A percentile compares a stretch with the other conserved stretches of the same genome.
Evolutionary conservation across 2,888 invertebrate genomes (phyloP).

Genomic region (Macaria notata): DNA sequence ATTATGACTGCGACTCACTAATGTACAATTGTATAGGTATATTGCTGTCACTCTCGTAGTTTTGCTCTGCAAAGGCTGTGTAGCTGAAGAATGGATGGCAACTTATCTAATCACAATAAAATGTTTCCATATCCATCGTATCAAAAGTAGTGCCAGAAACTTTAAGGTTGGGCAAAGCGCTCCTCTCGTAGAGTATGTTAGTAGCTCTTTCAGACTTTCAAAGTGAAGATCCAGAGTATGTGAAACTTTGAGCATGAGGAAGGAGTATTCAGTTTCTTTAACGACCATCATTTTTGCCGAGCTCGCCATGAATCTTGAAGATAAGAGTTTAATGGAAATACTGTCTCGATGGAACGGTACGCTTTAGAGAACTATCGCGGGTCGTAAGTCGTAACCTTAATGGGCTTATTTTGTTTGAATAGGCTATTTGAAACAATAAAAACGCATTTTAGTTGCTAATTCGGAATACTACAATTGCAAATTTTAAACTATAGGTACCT

Average conservation of each 20-base stretch:
- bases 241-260: conserved; percentile 60
- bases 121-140: no score
- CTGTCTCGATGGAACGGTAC: conserved; percentile 60
- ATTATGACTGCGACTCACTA: no score
- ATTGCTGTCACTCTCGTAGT: no score
- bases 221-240: conserved; percentile 44
- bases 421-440: no score
- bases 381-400: conserved; percentile 43
- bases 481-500: no score
- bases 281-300: conserved; percentile 69
- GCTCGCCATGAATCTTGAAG: conserved; percentile 69
- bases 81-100: no score
- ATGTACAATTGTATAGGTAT: no score
- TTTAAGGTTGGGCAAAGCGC: not conserved
- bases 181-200: not conserved
- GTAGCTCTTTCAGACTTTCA: conserved; percentile 21
- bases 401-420: no score
- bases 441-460: no score
- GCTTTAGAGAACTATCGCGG: conserved; percentile 63
- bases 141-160: not conserved
- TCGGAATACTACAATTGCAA: no score
- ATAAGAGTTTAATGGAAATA: conserved; percentile 73
- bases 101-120: no score
- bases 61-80: no score
- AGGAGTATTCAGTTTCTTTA: conserved; percentile 72